Evolutionary conservation across 2,888 invertebrate species (phyloP).

Genomic region (Synergus laeviventris): DNA sequence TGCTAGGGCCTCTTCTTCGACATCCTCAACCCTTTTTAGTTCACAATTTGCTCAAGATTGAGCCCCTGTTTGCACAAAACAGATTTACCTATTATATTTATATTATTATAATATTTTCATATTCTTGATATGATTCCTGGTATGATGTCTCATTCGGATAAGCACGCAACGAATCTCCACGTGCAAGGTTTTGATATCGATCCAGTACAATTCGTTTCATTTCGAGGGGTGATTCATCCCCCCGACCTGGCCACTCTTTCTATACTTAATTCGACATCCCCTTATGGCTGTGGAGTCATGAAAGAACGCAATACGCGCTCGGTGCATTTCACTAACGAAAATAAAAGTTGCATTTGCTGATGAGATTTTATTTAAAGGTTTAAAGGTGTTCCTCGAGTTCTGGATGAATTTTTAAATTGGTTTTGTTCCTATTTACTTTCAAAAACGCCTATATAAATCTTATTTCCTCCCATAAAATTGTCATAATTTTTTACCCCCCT

Average conservation of each 20-base stretch:
- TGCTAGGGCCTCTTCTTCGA: conserved; percentile 64
- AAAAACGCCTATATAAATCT: neutral
- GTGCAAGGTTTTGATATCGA: conserved; percentile 43
- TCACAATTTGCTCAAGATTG: conserved; percentile 3
- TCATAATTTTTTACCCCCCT: conserved; percentile 21
- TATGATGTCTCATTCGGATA: neutral
- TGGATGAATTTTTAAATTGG: no score
- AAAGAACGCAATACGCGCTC: conserved; percentile 39
- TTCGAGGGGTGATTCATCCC: conserved; percentile 65
- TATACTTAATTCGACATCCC: conserved; percentile 48
- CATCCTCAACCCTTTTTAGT: conserved; percentile 48
- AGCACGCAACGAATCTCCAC: neutral
- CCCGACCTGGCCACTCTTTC: conserved; percentile 47
- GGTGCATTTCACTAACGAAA: conserved; percentile 26
- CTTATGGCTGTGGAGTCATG: conserved; percentile 34
- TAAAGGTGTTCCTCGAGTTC: no score
- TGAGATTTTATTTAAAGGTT: no score
- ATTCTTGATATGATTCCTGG: neutral
- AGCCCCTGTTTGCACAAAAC: neutral
- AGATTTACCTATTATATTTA: neutral
- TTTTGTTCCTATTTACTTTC: neutral
- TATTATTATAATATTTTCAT: neutral
- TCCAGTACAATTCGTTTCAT: conserved; percentile 37
- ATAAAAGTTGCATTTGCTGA: conserved; percentile 44
- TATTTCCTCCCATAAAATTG: conserved; percentile 20